phyloP scores from a whole-genome alignment of 2,888 invertebrate genomes.

The Tipula unca region DNA sequence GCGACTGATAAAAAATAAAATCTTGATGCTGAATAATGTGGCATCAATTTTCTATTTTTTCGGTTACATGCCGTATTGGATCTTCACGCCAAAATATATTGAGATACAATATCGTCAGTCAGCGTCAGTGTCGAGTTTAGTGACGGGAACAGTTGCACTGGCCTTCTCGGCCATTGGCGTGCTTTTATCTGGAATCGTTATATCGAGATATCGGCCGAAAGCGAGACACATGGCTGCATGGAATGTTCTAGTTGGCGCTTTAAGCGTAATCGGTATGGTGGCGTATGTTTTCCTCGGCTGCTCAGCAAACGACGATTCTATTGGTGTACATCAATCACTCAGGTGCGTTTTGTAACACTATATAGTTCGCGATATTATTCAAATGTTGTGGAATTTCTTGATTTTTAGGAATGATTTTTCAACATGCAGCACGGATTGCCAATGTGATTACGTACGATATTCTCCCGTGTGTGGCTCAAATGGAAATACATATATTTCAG shows the following conservation, averaged over 20 bases:
- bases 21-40: slow-evolving; percentile 63
- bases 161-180: slow-evolving; percentile 61
- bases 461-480: slow-evolving; percentile 63
- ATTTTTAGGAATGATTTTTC: not conserved
- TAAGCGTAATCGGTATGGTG: slow-evolving; percentile 54
- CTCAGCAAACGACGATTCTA: slow-evolving; percentile 48
- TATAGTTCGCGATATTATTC: not conserved
- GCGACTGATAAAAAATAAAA: slow-evolving; percentile 54
- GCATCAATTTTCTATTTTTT: slow-evolving; percentile 64
- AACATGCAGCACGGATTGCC: slow-evolving; percentile 55
- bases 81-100: slow-evolving; percentile 75
- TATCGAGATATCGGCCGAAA: slow-evolving; percentile 56
- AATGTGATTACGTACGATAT: slow-evolving; percentile 62
- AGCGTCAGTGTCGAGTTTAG: slow-evolving; percentile 61
- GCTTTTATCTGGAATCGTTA: slow-evolving; percentile 55
- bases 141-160: slow-evolving; percentile 63
- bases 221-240: slow-evolving; percentile 59
- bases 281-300: slow-evolving; percentile 60
- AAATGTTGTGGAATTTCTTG: no score
- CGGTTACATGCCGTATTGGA: slow-evolving; percentile 67
- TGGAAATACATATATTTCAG: slow-evolving; percentile 62
- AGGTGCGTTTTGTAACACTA: not conserved
- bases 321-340: slow-evolving; percentile 34
- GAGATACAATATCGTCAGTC: slow-evolving; percentile 72
- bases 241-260: slow-evolving; percentile 57